A percentile compares a stretch with the other conserved stretches of the same genome.
These are phyloP conservation scores for zebrafish (Danio rerio) DNA, from an alignment of 2,113 vertebrate genomes.

Conservation along the genomic window DNA sequence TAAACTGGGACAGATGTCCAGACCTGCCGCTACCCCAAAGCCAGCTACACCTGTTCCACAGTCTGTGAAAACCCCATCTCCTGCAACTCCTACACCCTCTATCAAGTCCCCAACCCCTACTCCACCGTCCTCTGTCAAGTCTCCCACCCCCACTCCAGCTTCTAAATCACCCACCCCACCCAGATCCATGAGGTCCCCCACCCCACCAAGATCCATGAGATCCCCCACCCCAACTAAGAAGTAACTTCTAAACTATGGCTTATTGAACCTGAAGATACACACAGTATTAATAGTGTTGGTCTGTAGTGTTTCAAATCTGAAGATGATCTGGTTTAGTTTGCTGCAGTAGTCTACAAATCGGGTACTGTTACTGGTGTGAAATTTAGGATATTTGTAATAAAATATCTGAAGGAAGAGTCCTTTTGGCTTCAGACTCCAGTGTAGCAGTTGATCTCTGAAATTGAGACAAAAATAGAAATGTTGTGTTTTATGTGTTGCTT, in stretches of 20 bases:
- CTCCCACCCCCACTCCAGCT: slow-evolving; percentile 62
- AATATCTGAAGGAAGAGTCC: background rate
- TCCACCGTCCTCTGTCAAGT: slow-evolving; percentile 63
- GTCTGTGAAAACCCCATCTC: slow-evolving; percentile 60
- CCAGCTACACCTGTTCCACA: slow-evolving; percentile 50
- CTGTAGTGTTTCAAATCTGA: slow-evolving; percentile 62
- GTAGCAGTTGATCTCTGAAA: slow-evolving; percentile 2
- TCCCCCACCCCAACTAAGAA: slow-evolving; percentile 67
- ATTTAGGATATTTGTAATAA: background rate
- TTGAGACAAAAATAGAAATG: slow-evolving; percentile 2
- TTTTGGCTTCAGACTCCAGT: slow-evolving; percentile 15
- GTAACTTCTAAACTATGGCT: slow-evolving; percentile 57
- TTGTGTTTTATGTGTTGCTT: slow-evolving; percentile 45
- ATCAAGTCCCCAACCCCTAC: slow-evolving; percentile 68
- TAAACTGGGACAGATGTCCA: slow-evolving; percentile 79
- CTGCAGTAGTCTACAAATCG: slow-evolving; percentile 16
- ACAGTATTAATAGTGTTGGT: slow-evolving; percentile 24
- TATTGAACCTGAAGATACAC: slow-evolving; percentile 23
- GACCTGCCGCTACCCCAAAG: slow-evolving; percentile 55
- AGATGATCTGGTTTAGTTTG: slow-evolving; percentile 15
- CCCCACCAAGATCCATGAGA: slow-evolving; percentile 49
- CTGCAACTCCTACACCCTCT: slow-evolving; percentile 57
- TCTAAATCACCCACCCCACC: slow-evolving; percentile 54
- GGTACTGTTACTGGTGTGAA: background rate
- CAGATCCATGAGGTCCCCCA: slow-evolving; percentile 54